Conservation (phyloP, 2,113 vertebrate genomes). For the Percina caprodes region DNA sequence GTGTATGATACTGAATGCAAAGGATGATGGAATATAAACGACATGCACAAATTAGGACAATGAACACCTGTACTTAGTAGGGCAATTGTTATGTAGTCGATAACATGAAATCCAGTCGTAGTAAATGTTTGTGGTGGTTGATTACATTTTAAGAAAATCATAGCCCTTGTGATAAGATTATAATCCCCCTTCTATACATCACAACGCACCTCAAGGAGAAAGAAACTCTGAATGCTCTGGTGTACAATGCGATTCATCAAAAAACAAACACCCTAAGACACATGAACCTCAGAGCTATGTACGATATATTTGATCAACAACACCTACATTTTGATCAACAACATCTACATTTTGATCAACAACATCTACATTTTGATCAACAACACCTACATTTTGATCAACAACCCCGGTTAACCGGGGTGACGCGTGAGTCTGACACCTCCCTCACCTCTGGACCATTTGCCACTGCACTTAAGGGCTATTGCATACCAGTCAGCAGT, state of each 20-base stretch:
- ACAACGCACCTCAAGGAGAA: background rate
- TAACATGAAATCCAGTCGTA: background rate
- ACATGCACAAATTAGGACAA: background rate
- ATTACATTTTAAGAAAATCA: background rate
- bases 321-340: background rate
- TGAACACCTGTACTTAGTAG: background rate
- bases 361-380: slow-evolving; percentile 16
- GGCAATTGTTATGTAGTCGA: background rate
- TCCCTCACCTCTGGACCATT: slow-evolving; percentile 60
- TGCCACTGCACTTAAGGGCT: slow-evolving; percentile 70
- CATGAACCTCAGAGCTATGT: background rate
- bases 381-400: background rate
- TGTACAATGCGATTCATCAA: background rate
- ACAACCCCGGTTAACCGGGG: slow-evolving; percentile 52
- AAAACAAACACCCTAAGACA: background rate
- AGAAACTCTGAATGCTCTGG: background rate
- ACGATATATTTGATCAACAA: slow-evolving; percentile 20
- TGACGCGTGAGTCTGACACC: slow-evolving; percentile 77
- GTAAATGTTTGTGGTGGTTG: background rate
- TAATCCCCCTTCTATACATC: background rate
- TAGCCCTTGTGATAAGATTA: background rate
- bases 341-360: background rate
- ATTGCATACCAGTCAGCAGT: slow-evolving; percentile 80
- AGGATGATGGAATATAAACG: slow-evolving; percentile 1
- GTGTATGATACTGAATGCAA: background rate